Conservation (phyloP, 2,797 vertebrate genomes). For the Furcifer pardalis region DNA sequence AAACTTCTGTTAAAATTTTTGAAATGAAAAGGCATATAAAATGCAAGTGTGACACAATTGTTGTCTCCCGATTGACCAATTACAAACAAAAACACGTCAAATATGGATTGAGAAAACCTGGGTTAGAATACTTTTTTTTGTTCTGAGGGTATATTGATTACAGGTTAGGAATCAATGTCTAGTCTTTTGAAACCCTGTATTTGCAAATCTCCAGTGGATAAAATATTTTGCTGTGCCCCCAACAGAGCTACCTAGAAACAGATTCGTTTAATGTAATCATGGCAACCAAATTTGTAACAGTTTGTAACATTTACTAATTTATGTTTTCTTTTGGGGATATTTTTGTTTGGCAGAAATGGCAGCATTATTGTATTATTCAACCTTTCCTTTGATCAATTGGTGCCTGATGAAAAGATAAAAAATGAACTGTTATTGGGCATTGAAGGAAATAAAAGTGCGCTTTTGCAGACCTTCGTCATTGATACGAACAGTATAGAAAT, state of each 20-base stretch:
- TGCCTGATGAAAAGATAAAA: slow-evolving; percentile 66
- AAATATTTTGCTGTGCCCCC: neutral
- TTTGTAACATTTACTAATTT: neutral
- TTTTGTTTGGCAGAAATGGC: slow-evolving; percentile 67
- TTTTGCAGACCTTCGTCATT: slow-evolving; percentile 67
- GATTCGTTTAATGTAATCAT: neutral
- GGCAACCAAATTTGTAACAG: neutral
- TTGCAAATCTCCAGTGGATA: neutral
- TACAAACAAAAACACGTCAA: too few species aligned
- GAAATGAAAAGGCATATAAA: neutral
- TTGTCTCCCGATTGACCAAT: too few species aligned
- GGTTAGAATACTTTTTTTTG: too few species aligned
- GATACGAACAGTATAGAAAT: slow-evolving; percentile 76
- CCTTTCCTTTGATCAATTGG: slow-evolving; percentile 68
- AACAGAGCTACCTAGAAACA: neutral
- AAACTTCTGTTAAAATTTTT: neutral
- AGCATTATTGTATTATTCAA: slow-evolving; percentile 71
- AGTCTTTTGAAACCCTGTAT: too few species aligned
- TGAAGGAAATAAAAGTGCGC: slow-evolving; percentile 59
- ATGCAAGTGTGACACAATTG: too few species aligned
- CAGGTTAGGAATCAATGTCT: too few species aligned
- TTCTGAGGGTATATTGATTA: too few species aligned
- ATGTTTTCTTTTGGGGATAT: neutral
- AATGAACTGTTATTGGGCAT: slow-evolving; percentile 69
- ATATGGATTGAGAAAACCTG: too few species aligned